Base-by-base conservation (phyloP, 1,140 invertebrate genomes). In the Drosophila eugracilis region DNA sequence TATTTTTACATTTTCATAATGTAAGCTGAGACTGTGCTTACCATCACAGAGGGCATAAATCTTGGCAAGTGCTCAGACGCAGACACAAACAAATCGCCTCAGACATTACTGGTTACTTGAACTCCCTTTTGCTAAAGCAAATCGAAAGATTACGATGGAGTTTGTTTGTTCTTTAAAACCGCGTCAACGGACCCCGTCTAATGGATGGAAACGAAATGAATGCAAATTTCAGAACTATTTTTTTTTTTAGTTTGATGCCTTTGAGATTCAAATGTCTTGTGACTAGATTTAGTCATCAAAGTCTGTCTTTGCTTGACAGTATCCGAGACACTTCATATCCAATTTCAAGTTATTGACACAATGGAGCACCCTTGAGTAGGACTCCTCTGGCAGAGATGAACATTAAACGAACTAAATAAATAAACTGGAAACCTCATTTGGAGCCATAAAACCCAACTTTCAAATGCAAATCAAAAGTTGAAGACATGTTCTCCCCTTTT, bases 51-150 rank as follows among this genome's bases (percentile, higher is more conserved):
- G 60, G 50, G 70, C 76, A 84, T 80, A 85, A 86, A 85, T 86
- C 77, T 48, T 76, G 53, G 45, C 50, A 34, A 80, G 62, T 42
- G 50, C 62, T 59, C 52, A 52, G 55, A 42, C 52, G 36, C 74
- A 78, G 78, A 65, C 74, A 78, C 54, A 86, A 83, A 77, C 60
- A 86, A 85, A 85, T 86, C 62, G 73, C 45, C 49, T 63, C 62
- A 42, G 55, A 73, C 52, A 54, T 77, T 75, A 58, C 52, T 71
- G 57, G 59, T 44, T 49, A 59, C 57, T 50, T 53, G 49, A 42
- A 70, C 63, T 55, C 47, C 21, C 44, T 37, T 73, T 63, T 60
- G 47, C 47, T 22, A 49, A 22, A 24, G 41, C 30, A 58, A 63
- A 65, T 78, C 67, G 32, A 39, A 59, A 52, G 34, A 59, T 60